Percentiles rank a stretch among this genome's conserved stretches.
phyloP scores from a whole-genome alignment of 2,113 vertebrate species.

The Uropsilus gracilis region DNA sequence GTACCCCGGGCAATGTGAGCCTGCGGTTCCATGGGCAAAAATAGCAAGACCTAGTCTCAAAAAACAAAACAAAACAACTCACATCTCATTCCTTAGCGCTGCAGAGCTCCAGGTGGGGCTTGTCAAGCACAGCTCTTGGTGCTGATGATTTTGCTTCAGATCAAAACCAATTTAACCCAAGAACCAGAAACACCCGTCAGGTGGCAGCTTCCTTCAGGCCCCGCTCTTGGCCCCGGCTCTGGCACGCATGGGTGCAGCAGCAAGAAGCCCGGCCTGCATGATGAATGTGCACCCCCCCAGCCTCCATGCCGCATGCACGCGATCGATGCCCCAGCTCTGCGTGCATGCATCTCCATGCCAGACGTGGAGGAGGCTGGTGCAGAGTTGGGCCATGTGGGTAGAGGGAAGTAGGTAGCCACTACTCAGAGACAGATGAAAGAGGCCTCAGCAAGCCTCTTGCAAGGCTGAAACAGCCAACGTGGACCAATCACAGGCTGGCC shows the following conservation, averaged over 20 bases:
- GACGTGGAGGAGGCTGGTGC: slow-evolving; percentile 65
- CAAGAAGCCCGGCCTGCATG: background rate
- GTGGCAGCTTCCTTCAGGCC: background rate
- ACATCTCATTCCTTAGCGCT: background rate
- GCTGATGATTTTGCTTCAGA: slow-evolving; percentile 34
- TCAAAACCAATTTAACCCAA: slow-evolving; percentile 33
- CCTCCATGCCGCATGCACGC: background rate
- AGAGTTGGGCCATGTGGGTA: slow-evolving; percentile 72
- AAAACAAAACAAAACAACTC: too few species aligned
- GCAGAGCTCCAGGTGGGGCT: background rate
- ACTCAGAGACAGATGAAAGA: slow-evolving; percentile 89
- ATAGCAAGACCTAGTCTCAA: too few species aligned
- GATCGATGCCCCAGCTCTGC: slow-evolving; percentile 21
- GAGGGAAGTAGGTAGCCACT: slow-evolving; percentile 82
- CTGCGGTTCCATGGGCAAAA: too few species aligned
- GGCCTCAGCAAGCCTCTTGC: slow-evolving; percentile 75
- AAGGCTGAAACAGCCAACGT: slow-evolving; percentile 75
- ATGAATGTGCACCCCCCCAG: background rate
- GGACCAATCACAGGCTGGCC: slow-evolving; percentile 43
- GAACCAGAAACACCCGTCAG: slow-evolving; percentile 17
- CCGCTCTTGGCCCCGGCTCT: background rate
- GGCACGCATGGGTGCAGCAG: background rate
- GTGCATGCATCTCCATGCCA: background rate
- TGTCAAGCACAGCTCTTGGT: background rate
- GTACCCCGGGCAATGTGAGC: too few species aligned